These are phyloP conservation scores for Panopea generosa DNA, from an alignment of 2,888 invertebrate genomes.

Conservation along the genomic window DNA sequence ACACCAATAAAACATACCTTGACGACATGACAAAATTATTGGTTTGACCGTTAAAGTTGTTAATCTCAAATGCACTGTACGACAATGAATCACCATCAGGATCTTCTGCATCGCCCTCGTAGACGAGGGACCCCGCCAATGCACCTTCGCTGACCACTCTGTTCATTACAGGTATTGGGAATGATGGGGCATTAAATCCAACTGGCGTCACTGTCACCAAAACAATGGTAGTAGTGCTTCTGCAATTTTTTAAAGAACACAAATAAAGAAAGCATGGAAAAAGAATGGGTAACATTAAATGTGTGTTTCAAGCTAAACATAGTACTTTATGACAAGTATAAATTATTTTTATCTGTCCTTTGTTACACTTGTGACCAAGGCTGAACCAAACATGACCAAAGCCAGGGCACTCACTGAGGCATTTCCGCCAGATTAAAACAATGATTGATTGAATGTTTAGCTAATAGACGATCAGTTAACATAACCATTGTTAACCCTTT, in stretches of 20 bases:
- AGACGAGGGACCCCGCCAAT: constrained; percentile 66
- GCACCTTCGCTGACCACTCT: constrained; percentile 79
- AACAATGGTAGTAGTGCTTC: constrained; percentile 62
- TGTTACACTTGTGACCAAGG: too few relatives aligned
- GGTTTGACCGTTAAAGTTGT: not conserved
- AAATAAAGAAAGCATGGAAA: not conserved
- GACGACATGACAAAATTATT: constrained; percentile 52
- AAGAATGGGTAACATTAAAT: not conserved
- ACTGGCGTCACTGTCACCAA: constrained; percentile 63
- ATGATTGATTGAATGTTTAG: too few relatives aligned
- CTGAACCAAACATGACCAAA: too few relatives aligned
- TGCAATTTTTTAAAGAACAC: constrained; percentile 19
- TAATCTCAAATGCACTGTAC: constrained; percentile 46
- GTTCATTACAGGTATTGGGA: constrained; percentile 68
- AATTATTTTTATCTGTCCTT: too few relatives aligned
- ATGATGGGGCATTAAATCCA: constrained; percentile 68
- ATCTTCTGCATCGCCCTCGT: constrained; percentile 65
- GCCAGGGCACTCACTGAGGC: too few relatives aligned
- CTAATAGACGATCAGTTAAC: too few relatives aligned
- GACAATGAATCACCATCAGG: constrained; percentile 60
- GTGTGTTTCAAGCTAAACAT: too few relatives aligned
- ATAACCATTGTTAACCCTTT: too few relatives aligned
- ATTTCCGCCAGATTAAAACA: too few relatives aligned
- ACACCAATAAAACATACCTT: too few relatives aligned
- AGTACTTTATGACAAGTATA: too few relatives aligned